Evolutionary conservation across 2,113 vertebrate species (phyloP), one percentile per base, ranked within the genome.

Genomic region (Hymenochirus boettgeri): DNA sequence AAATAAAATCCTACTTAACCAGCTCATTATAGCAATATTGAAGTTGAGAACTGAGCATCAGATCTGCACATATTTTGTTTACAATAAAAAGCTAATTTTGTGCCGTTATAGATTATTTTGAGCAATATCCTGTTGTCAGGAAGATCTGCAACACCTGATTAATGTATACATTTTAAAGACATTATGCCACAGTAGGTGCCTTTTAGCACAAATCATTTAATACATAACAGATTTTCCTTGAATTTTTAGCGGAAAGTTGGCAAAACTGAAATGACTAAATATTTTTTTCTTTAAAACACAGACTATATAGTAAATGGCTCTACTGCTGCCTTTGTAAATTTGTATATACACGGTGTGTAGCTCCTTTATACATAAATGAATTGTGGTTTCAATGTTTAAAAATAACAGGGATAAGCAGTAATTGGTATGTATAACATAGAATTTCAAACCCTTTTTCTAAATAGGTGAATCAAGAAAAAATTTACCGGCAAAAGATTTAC

Each of bases 11-110:
- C 5, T 42, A 2, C 4, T 42, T 17, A 5, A n/a, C 13, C 17
- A n/a, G 15, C 39, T 42, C 17, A n/a, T 42, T n/a, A n/a, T 2
- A 42, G 15, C 39, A 42, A 42, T 42, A 42, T 42, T n/a, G 2
- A 4, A n/a, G 39, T 17, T 42, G 13, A 42, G 39, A 42, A 42
- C 11, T 42, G 39, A 42, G n/a, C 8, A 42, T 42, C 39, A 42
- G 39, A 42, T 18, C n/a, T n/a, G 39, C 39, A 42, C 6, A 42
- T 42, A 42, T 42, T 42, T 42, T 42, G 39, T 42, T 42, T 42
- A 42, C 39, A 42, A 42, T n/a, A 42, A 42, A 42, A 42, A 42
- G 39, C 15, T 18, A 42, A 42, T 42, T 42, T 42, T 6, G 39
- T 42, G n/a, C 17, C 15, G n/a, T 42, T 13, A 15, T 7, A 42